Evolutionary conservation across 1,140 invertebrate genomes (phyloP).

Genomic region (Pectinophora gossypiella): DNA sequence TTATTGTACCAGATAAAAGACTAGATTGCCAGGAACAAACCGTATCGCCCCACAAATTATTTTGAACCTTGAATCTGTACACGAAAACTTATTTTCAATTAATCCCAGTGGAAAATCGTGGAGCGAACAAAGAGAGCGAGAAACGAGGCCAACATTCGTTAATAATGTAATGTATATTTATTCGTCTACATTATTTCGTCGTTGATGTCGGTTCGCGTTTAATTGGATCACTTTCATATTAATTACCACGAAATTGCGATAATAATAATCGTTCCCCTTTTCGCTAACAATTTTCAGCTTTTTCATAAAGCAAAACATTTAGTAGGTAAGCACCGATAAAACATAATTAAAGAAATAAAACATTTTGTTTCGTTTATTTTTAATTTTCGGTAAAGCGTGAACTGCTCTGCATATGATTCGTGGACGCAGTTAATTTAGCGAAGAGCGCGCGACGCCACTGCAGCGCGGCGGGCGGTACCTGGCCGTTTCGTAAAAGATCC

Average conservation of each 20-base stretch:
- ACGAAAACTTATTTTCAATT: slow-evolving; percentile 57
- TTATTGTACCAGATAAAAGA: slow-evolving; percentile 23
- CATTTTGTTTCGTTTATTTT: too few relatives aligned
- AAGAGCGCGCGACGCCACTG: not conserved
- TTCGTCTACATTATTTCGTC: slow-evolving; percentile 69
- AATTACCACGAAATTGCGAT: slow-evolving; percentile 39
- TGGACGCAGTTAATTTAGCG: not conserved
- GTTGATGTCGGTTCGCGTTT: slow-evolving; percentile 48
- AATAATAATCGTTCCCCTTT: too few relatives aligned
- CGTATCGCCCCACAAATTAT: slow-evolving; percentile 44
- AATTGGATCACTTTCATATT: slow-evolving; percentile 51
- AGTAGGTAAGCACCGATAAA: too few relatives aligned
- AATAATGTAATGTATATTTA: slow-evolving; percentile 76
- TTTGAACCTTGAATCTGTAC: slow-evolving; percentile 54
- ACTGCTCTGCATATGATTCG: too few relatives aligned
- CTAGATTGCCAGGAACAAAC: slow-evolving; percentile 49
- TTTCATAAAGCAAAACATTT: too few relatives aligned
- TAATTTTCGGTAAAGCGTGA: too few relatives aligned
- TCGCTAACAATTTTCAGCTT: too few relatives aligned
- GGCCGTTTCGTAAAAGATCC: not conserved
- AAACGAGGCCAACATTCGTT: slow-evolving; percentile 73
- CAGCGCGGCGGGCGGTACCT: not conserved
- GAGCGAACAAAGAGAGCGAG: slow-evolving; percentile 72
- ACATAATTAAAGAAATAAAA: too few relatives aligned
- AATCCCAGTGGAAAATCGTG: slow-evolving; percentile 49